A percentile compares a stretch with the other conserved stretches of the same genome.
phyloP scores from a whole-genome alignment of 1,140 invertebrate species.

The Anastatus disparis region DNA sequence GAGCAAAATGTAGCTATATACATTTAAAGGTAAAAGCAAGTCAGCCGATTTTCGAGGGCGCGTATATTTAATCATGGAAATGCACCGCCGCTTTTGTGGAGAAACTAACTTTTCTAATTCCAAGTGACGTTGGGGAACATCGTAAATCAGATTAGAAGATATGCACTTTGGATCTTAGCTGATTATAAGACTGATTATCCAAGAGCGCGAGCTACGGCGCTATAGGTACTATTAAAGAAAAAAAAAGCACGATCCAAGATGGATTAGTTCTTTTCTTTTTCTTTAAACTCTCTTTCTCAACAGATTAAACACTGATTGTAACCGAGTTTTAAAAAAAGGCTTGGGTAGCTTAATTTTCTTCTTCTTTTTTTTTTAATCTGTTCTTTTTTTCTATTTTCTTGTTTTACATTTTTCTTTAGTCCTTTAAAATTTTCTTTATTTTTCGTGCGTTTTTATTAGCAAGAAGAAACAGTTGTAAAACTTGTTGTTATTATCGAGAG shows the following conservation, averaged over 20 bases:
- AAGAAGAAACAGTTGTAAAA: too few relatives aligned
- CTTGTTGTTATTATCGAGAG: neutral
- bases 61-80: slow-evolving; percentile 25
- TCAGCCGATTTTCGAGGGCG: neutral
- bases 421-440: neutral
- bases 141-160: slow-evolving; percentile 38
- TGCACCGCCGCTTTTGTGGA: neutral
- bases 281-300: neutral
- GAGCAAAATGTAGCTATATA: neutral
- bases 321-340: slow-evolving; percentile 30
- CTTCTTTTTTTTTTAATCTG: too few relatives aligned
- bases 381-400: too few relatives aligned
- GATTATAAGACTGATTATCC: slow-evolving; percentile 38
- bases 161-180: slow-evolving; percentile 25
- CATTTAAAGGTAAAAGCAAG: neutral
- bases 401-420: neutral
- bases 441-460: neutral
- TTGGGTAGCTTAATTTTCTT: neutral
- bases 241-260: neutral
- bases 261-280: slow-evolving; percentile 15
- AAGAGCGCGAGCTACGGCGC: neutral
- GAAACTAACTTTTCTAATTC: slow-evolving; percentile 40
- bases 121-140: slow-evolving; percentile 26
- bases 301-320: slow-evolving; percentile 42
- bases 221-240: neutral